Percentiles rank a stretch among this genome's conserved stretches.
These are phyloP conservation scores for Fukomys damarensis DNA, from an alignment of 2,113 vertebrate species.

Conservation along the genomic window DNA sequence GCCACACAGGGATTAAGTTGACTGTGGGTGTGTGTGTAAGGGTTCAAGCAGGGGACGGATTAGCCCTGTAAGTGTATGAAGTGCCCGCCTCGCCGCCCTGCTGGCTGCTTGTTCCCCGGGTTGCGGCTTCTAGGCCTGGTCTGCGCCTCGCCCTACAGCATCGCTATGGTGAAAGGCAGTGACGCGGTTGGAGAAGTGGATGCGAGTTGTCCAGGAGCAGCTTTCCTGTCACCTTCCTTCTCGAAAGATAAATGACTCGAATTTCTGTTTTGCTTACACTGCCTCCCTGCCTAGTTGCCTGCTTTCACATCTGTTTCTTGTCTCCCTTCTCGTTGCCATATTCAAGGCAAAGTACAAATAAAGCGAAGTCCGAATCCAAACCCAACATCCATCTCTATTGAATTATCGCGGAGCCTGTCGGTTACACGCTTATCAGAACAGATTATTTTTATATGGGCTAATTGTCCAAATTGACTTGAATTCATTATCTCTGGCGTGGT, in stretches of 20 bases:
- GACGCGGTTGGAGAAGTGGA: not conserved
- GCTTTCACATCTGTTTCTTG: not conserved
- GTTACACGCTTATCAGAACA: constrained; percentile 16
- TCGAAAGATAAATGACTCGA: not conserved
- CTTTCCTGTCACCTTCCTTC: not conserved
- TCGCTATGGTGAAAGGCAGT: not conserved
- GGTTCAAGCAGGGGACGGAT: not conserved
- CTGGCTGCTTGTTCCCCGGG: not conserved
- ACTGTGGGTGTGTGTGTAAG: not conserved
- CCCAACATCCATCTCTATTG: not conserved
- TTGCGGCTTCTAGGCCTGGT: not conserved
- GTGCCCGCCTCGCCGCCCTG: not conserved
- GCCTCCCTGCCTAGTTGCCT: not conserved
- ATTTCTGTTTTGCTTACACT: not conserved
- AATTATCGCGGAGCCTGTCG: not conserved
- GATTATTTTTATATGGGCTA: constrained; percentile 21
- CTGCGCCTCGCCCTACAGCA: not conserved
- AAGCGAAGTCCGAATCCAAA: not conserved
- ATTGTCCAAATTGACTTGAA: constrained; percentile 50
- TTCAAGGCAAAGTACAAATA: not conserved
- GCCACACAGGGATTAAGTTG: not conserved
- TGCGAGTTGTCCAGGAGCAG: not conserved
- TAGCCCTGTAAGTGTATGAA: not conserved
- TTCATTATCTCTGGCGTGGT: not conserved
- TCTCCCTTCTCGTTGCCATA: not conserved